Base-by-base conservation (phyloP, 2,888 invertebrate genomes). In the Allolobophora icterica region DNA sequence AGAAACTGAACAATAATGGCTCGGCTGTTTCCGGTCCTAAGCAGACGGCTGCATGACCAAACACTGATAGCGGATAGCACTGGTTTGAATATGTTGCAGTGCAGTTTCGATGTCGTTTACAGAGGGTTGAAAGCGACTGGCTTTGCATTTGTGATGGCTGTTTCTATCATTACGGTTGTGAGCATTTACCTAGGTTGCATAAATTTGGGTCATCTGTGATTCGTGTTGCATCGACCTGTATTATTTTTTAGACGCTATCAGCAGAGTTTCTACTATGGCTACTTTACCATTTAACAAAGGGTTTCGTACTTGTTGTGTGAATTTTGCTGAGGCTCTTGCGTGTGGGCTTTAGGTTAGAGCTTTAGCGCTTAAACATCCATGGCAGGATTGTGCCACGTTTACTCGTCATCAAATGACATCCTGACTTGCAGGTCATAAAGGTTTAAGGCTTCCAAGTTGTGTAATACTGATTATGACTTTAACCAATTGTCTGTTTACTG, bases 1-100 rank as follows among this genome's bases (percentile, higher is more conserved):
- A 91, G 71, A 92, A 92, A 6, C 34, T 38, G 87, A 87, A 38
- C 87, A 87, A 87, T 38, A 87, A 87, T 38, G 87, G 87, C 35
- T 87, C 87, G 24, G 24, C 87, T 24, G 87, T 35, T 8, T 3
- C 87, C 8, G 87, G 87, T 8, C 6, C 87, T 30, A 87, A 87
- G 87, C 87, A 38, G 87, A 87, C 87, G 21, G 87, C 87, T 87
- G 87, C 87, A 35, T 87, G 87, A 87, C 35, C 1, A 87, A 84
- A 84, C n/a, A 19, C 71, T 71, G n/a, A n/a, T 4, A 3, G 13
- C n/a, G 71, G 71, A 71, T 52, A 8, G 71, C 11, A 71, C n/a
- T n/a, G 71, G 71, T n/a, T 71, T 71, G 71, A 8, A n/a, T n/a
- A n/a, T 30, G 71, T 71, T 71, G n/a, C 71, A 2, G 11, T n/a